Evolutionary conservation across 30 jellyfish, hydroid and myxozoan genomes (phyloP).

Genomic region (Morbakka virulenta): DNA sequence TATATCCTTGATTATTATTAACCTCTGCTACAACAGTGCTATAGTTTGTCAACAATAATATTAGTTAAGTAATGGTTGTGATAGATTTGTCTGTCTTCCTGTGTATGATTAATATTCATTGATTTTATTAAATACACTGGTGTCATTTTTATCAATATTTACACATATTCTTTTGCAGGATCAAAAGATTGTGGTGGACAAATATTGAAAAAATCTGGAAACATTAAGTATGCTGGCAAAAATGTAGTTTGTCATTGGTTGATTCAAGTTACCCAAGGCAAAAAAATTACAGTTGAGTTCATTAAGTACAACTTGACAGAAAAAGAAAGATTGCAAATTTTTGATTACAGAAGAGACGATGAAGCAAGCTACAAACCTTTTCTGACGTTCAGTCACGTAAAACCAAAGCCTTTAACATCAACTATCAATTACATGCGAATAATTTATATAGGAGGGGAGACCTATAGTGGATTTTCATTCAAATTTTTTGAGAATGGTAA

Average conservation of each 20-base stretch:
- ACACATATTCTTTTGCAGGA: too few species aligned
- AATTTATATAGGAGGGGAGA: constrained; percentile 45
- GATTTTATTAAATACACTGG: too few species aligned
- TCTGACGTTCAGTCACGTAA: constrained; percentile 65
- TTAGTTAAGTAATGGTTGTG: too few species aligned
- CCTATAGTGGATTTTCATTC: too few species aligned
- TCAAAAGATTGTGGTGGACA: constrained; percentile 67
- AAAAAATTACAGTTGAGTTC: constrained; percentile 67
- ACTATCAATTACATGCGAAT: constrained; percentile 75
- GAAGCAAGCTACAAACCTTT: too few species aligned
- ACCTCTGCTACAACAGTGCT: too few species aligned
- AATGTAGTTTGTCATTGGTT: constrained; percentile 81
- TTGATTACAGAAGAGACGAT: constrained; percentile 61
- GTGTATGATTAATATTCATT: too few species aligned
- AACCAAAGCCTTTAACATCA: constrained; percentile 75
- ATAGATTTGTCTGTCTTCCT: too few species aligned
- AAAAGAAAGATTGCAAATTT: constrained; percentile 52
- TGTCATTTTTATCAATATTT: too few species aligned
- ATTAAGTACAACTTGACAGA: constrained; percentile 35
- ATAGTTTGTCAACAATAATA: too few species aligned
- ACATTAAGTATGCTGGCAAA: constrained; percentile 35
- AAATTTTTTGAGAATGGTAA: too few species aligned
- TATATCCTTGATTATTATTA: too few species aligned
- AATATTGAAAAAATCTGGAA: constrained; percentile 24
- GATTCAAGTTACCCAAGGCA: constrained; percentile 78